These are phyloP conservation scores for Todiramphus chloris DNA, from an alignment of 2,113 vertebrate genomes.

Conservation along the genomic window DNA sequence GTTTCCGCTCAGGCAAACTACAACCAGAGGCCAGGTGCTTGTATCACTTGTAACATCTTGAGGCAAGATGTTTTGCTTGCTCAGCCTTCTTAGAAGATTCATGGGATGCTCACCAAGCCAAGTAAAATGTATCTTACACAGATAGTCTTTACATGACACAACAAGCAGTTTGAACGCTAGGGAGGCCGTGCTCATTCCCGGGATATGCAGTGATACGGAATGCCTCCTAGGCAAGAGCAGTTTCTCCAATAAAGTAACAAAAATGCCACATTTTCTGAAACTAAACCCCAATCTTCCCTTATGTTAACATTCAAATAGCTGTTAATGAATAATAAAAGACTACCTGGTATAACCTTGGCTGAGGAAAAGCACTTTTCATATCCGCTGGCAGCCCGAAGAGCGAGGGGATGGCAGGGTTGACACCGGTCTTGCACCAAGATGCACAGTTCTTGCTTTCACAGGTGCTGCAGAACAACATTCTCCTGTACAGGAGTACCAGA, in stretches of 20 bases:
- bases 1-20: background rate
- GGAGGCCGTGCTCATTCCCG: background rate
- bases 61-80: conserved; percentile 9
- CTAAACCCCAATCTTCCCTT: background rate
- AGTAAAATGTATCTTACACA: background rate
- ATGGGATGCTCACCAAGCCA: background rate
- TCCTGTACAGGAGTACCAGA: background rate
- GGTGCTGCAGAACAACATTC: background rate
- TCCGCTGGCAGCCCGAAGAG: background rate
- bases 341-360: background rate
- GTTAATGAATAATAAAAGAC: background rate
- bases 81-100: background rate
- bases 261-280: background rate
- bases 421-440: background rate
- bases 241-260: background rate
- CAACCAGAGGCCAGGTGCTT: background rate
- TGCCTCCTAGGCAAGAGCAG: background rate
- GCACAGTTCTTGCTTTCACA: background rate
- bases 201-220: fast-evolving
- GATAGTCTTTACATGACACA: background rate
- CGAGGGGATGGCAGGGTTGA: no score
- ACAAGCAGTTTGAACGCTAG: background rate
- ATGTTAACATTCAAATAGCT: background rate
- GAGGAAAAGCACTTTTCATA: background rate
- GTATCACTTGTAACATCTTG: background rate